Base-by-base conservation (phyloP, 2,888 invertebrate species). In the Eretmocerus hayati region DNA sequence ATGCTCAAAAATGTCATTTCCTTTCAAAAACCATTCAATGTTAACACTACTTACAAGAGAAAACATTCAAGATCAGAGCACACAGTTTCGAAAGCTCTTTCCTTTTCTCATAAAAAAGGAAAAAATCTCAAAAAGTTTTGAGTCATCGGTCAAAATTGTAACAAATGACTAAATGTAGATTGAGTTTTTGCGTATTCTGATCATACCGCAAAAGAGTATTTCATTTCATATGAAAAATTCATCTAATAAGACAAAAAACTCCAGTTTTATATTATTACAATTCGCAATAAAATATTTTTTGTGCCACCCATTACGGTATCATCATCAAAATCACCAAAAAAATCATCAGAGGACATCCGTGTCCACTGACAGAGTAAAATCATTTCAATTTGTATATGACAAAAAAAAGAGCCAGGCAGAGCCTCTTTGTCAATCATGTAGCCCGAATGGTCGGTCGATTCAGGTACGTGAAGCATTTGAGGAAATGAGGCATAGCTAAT, bases 1-100 rank as follows among this genome's bases (percentile, higher is more conserved):
- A 72, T 71, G 70, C 69, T 71, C 63, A 71, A 71, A 71, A 69
- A 70, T 67, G 70, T 69, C 70, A 71, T 70, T 71, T 71, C 71
- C 70, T 67, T 71, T 71, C 69, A 65, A 67, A 69, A 54, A 70
- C 70, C 70, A 62, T 69, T 66, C 69, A 65, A 66, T 58, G 66
- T 64, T 63, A 66, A 61, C 62, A 61, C 46, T 60, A 53, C 58
- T 59, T 62, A 62, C 59, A 60, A 61, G 58, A 52, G 42, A 54
- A 51, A 59, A 55, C 55, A 62, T 59, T 60, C n/a, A 57, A 55
- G 51, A 32, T 43, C 35, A 57, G 58, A 58, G 37, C 50, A 53
- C 48, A 48, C 45, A 35, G 43, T 53, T 45, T 53, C 55, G 51
- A 52, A 52, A 40, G 51, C 48, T 49, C 38, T 46, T 51, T 50